These are phyloP conservation scores for Paraescarpia echinospica DNA, from an alignment of 1,140 invertebrate genomes.

Conservation along the genomic window DNA sequence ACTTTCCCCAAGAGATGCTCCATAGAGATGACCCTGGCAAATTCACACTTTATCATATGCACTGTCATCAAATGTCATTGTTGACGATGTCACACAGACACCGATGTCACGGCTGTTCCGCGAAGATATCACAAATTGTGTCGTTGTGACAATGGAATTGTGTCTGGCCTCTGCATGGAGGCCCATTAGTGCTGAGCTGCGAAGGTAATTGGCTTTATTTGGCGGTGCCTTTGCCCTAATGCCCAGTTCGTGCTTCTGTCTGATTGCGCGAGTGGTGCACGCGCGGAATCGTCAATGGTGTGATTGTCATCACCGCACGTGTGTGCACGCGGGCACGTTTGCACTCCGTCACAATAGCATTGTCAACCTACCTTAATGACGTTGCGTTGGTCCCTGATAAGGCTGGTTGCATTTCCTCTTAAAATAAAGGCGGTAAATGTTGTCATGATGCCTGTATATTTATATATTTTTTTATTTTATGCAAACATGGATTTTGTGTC, in stretches of 20 bases:
- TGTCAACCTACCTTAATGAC: background rate
- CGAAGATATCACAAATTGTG: background rate
- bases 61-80: background rate
- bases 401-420: background rate
- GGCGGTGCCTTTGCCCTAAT: background rate
- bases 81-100: background rate
- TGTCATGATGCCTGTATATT: background rate
- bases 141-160: background rate
- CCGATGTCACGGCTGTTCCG: background rate
- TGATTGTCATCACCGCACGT: background rate
- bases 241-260: background rate
- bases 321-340: background rate
- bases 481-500: too few species aligned
- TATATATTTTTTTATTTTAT: too few species aligned
- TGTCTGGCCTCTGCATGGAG: background rate
- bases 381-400: background rate
- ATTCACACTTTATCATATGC: background rate
- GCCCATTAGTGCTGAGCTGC: background rate
- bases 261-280: background rate
- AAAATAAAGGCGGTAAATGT: background rate
- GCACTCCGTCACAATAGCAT: background rate
- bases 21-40: background rate
- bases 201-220: background rate
- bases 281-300: background rate
- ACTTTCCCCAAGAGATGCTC: background rate